Evolutionary conservation across 2,113 vertebrate species (phyloP), one percentile per base, ranked within the genome.

Genomic region (Castor canadensis): DNA sequence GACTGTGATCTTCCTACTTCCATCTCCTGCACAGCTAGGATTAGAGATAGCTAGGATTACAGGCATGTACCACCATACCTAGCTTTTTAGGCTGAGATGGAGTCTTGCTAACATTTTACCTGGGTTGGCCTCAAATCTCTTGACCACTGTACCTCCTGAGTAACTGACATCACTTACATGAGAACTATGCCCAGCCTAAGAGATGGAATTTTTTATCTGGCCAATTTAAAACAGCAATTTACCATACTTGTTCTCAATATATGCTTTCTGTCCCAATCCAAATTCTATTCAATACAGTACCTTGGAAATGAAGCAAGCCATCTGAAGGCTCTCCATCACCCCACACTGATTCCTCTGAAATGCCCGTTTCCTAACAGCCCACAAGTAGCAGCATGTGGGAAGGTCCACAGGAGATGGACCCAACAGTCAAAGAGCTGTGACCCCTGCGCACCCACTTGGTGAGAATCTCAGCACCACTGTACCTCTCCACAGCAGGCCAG

Each of bases 401-500:
- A 52, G 54, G 43, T 17, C 85, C 30, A 4, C 0, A 15, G 52
- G 43, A 30, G 62, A 7, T 0, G 9, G 10, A 3, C 13, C 2
- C 3, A 4, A 49, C 3, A 16, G 40, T 6, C 22, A 13, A 4
- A 6, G 16, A 75, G 10, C 28, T 6, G 45, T 49, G 30, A 4
- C 0, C 19, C 58, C 32, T 0, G 1, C 3, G 3, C 11, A 32
- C 16, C 28, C 19, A 9, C 43, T 43, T 0, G 3, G 5, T 16
- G 17, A 15, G 20, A 0, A 16, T 5, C 16, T 40, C 47, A 30
- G 3, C 2, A 5, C 0, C 28, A 45, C 3, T 7, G 38, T 1
- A 12, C 15, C 17, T 19, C 32, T 38, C 5, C 2, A 19, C 35
- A 2, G 85, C 43, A 30, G 64, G 40, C 8, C 80, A 52, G 0